phyloP scores from a whole-genome alignment of 2,113 vertebrate species.

The Gobius niger region DNA sequence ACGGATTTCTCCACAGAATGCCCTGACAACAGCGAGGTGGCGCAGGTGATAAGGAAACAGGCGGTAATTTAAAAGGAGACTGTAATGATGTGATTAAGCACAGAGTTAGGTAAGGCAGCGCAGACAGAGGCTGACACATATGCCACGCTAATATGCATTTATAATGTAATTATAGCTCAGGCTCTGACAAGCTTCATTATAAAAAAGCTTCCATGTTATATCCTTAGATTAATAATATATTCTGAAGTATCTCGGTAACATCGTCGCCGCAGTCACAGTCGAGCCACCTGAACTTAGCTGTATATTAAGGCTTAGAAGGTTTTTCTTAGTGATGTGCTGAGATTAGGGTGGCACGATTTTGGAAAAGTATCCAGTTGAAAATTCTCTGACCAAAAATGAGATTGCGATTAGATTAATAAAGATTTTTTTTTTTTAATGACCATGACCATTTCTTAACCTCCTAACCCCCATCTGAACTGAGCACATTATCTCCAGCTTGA shows the following conservation, averaged over 20 bases:
- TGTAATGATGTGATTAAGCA: slow-evolving; percentile 29
- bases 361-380: too few species aligned
- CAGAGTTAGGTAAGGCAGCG: slow-evolving; percentile 18
- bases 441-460: too few species aligned
- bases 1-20: slow-evolving; percentile 25
- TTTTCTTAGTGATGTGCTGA: background rate
- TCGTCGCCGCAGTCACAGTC: background rate
- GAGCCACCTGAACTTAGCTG: background rate
- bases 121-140: slow-evolving; percentile 26
- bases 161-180: slow-evolving; percentile 20
- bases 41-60: slow-evolving; percentile 29
- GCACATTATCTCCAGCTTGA: too few species aligned
- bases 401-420: too few species aligned
- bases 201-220: background rate
- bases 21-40: slow-evolving; percentile 18
- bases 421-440: too few species aligned
- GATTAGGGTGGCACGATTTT: too few species aligned
- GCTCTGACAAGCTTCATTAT: slow-evolving; percentile 14
- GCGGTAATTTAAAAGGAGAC: slow-evolving; percentile 25
- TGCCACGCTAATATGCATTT: slow-evolving; percentile 29
- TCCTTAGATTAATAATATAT: background rate
- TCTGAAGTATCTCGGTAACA: background rate
- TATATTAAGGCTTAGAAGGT: background rate
- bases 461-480: too few species aligned
- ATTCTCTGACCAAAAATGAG: too few species aligned